These are phyloP conservation scores for Cheirogaleus major DNA, from an alignment of 2,797 vertebrate genomes.

Conservation along the genomic window DNA sequence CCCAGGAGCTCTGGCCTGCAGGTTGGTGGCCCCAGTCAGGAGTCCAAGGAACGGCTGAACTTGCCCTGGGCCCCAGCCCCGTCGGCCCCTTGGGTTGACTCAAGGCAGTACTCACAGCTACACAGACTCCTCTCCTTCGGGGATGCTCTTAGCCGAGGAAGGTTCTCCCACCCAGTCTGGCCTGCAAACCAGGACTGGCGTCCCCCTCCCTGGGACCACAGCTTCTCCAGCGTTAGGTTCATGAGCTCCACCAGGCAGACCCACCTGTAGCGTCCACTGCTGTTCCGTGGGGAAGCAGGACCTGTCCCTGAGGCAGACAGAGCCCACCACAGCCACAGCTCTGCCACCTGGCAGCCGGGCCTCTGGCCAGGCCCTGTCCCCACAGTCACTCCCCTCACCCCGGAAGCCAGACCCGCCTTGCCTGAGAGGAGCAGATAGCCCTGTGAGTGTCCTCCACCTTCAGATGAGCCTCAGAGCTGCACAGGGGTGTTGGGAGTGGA, in stretches of 20 bases:
- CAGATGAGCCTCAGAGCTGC: neutral
- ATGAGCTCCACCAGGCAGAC: neutral
- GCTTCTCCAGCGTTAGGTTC: neutral
- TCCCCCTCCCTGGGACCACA: neutral
- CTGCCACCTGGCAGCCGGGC: neutral
- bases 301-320: neutral
- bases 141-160: neutral
- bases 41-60: neutral
- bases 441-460: neutral
- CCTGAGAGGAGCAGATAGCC: neutral
- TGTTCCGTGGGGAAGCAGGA: neutral
- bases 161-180: neutral
- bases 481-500: neutral
- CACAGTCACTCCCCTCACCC: fast-evolving
- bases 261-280: fast-evolving
- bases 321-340: too few species aligned
- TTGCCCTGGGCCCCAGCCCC: neutral
- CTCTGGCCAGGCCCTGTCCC: neutral
- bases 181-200: neutral
- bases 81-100: neutral
- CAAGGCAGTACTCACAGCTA: neutral
- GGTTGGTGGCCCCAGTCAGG: fast-evolving
- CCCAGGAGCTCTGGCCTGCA: neutral
- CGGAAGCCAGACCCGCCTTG: neutral
- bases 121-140: neutral